Evolutionary conservation across 2,888 invertebrate genomes (phyloP), one percentile per base, ranked within the genome.

Genomic region (Nyleta sp.): DNA sequence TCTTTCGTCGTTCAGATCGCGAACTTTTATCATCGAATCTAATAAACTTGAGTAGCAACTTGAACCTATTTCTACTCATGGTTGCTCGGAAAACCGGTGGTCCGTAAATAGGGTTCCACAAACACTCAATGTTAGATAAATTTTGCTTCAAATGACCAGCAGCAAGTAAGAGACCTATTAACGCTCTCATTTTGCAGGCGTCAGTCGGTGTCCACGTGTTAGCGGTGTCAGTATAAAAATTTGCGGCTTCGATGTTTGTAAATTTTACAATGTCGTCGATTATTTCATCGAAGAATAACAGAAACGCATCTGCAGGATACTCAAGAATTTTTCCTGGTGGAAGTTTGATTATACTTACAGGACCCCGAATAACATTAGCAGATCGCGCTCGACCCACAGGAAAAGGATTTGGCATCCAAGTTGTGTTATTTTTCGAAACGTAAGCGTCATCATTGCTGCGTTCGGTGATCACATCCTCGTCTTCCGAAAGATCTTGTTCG

Each of bases 131-230:
- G 24, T 46, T 68, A n/a, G 46, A n/a, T n/a, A 57, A 35, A 38
- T 68, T 55, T 33, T 38, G 55, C 17, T 55, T 55, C 13, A 68
- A 68, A 46, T 48, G 67, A 24, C 67, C 67, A 6, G 67, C 67
- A 2, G 55, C 31, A 17, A 57, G 22, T 1, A 55, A 10, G 24
- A 68, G 44, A 5, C 65, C 44, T 20, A 65, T 33, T 22, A 65
- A 65, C 10, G 53, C 44, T 13, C 22, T 38, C 2, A 62, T 28
- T 35, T 62, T 33, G 10, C 13, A 17, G 0, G 2, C 22, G 7
- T 64, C 40, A 8, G 46, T 35, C 8, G 48, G 44, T 28, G 24
- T 65, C 48, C 64, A 64, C 18, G 28, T 2, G 13, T 15, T 10
- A 28, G 40, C 0, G 0, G 5, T 24, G 17, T 64, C n/a, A 18